Evolutionary conservation across 2,797 vertebrate species (phyloP).

Genomic region (Microctenopoma lineatum): DNA sequence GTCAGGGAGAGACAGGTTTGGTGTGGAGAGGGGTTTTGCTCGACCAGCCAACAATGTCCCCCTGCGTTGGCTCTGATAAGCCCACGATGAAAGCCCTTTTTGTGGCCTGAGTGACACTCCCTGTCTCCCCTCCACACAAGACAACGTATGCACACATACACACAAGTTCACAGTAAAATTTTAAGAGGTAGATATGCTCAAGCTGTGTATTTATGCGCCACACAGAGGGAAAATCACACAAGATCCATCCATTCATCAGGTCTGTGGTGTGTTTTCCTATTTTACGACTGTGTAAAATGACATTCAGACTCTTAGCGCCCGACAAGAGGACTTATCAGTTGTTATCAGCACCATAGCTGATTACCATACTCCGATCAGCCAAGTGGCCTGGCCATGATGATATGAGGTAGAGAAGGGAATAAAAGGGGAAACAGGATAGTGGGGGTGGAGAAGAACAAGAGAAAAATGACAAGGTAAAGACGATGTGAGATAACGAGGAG

Average conservation of each 20-base stretch:
- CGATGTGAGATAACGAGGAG: slow-evolving; percentile 8
- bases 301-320: slow-evolving; percentile 50
- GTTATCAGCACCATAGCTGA: slow-evolving; percentile 83
- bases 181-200: slow-evolving; percentile 47
- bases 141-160: slow-evolving; percentile 32
- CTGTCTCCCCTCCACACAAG: slow-evolving; percentile 36
- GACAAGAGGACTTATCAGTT: slow-evolving; percentile 80
- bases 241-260: slow-evolving; percentile 41
- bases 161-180: slow-evolving; percentile 14
- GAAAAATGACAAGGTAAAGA: slow-evolving; percentile 11
- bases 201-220: slow-evolving; percentile 37
- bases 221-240: slow-evolving; percentile 12
- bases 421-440: slow-evolving; percentile 59
- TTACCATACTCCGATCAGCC: slow-evolving; percentile 65
- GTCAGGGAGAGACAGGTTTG: slow-evolving; percentile 44
- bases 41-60: slow-evolving; percentile 69
- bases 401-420: slow-evolving; percentile 78
- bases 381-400: slow-evolving; percentile 65
- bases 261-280: slow-evolving; percentile 49
- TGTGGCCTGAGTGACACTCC: slow-evolving; percentile 60
- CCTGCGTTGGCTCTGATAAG: slow-evolving; percentile 78
- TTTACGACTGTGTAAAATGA: slow-evolving; percentile 70
- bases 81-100: slow-evolving; percentile 72
- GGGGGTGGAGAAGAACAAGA: not conserved
- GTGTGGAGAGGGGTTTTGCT: slow-evolving; percentile 51